Base-by-base conservation (phyloP, 2,888 invertebrate genomes). In the Fragum sueziense region DNA sequence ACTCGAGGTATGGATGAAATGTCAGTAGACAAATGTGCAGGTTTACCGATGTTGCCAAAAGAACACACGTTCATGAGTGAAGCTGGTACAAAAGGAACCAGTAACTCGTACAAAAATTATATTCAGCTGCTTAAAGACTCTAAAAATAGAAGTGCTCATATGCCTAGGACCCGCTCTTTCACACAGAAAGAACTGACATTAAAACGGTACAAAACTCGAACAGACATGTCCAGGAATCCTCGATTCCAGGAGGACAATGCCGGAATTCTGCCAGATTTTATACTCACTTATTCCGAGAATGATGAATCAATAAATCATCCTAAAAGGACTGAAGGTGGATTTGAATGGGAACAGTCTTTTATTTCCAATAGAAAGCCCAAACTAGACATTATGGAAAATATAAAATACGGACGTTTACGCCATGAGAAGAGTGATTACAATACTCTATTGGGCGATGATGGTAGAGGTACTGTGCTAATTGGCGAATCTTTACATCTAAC, bases 111-210 rank as follows among this genome's bases (percentile, higher is more conserved):
- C 47, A 85, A 79, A 74, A 82, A 77, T 76, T 86, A 86, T 62
- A 47, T 85, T 2, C 82, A 85, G 54, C 73, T 80, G n/a, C 68
- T 86, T 20, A 84, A 85, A 73, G 85, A 85, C 33, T 77, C 84
- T 3, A 85, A 84, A 65, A 59, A 76, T 17, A 77, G 72, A 34
- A 85, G 82, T 78, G 82, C 82, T 25, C 82, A 78, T 33, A 73
- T 69, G 51, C 29, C 76, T 6, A 72, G 82, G 31, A 69, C 82
- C 17, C 71, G 81, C 14, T 74, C 79, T 1, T 79, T 75, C 47
- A 72, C 73, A 74, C 79, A 83, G 29, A 83, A 81, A 57, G 85
- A 85, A 31, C 74, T 84, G 41, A 73, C 81, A 33, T 47, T 81
- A n/a, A 69, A 81, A 34, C 70, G 84, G 31, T 74, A 84, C 72